Base-by-base conservation (phyloP, 2,888 invertebrate genomes). In the Orthosia gothica region DNA sequence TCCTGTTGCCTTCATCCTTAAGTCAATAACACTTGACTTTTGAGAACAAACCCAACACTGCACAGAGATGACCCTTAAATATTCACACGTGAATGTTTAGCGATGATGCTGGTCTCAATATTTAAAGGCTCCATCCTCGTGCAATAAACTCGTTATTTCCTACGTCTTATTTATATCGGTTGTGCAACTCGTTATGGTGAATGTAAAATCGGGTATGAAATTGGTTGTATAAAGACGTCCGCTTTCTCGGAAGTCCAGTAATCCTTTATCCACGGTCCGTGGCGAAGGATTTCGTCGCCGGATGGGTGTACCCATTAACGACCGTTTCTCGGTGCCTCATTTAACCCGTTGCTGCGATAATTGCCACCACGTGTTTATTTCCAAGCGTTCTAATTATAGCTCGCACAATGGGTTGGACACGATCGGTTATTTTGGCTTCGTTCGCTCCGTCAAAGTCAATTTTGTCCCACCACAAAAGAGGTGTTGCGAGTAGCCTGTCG, bases 361-460 rank as follows among this genome's bases (percentile, higher is more conserved):
- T 96, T 96, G 96, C 96, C 94, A 94, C 95, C 96, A 96, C 95
- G 96, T 96, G 96, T 95, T 95, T 96, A 96, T 96, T 96, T 95
- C 93, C 89, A 93, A 93, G 92, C 93, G 89, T 90, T 94, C 96
- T 96, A 96, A 95, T 96, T 95, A 95, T 96, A 95, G 91, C 91
- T 90, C 93, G 92, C 94, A 96, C 96, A 96, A 96, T 96, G 96
- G 96, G 94, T 95, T 95, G 93, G 95, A 96, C 95, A 95, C 95
- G 95, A 95, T 95, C 89, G 92, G 94, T 93, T 95, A 96, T 95
- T 96, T 96, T 93, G 92, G 94, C 90, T 92, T 79, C 93, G 92
- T 93, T 92, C 92, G 93, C 92, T 94, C 87, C 94, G 94, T 96
- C 96, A 96, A 95, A 93, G 95, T 95, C 94, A 91, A 94, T 95